These are phyloP conservation scores for Setophaga petechia DNA, from an alignment of 2,113 vertebrate genomes.

Conservation along the genomic window DNA sequence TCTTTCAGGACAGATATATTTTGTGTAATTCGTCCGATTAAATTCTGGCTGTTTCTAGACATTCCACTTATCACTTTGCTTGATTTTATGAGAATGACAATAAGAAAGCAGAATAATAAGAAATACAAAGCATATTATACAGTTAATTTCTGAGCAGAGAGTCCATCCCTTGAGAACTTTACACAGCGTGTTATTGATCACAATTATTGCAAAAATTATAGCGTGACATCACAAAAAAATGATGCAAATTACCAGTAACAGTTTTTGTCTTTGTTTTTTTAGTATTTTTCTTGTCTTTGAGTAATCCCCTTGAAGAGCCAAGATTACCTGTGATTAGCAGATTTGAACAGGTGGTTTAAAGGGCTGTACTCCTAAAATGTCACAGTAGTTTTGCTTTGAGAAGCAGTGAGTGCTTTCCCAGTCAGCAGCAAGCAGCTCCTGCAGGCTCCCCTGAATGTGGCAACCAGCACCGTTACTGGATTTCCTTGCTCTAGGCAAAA, in stretches of 20 bases:
- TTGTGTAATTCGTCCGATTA: slow-evolving; percentile 21
- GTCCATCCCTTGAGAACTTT: neutral
- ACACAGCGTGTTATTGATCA: neutral
- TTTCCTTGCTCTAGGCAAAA: slow-evolving; percentile 34
- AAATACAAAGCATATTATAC: neutral
- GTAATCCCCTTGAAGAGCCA: neutral
- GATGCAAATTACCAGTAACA: neutral
- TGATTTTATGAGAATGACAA: slow-evolving; percentile 12
- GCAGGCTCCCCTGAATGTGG: neutral
- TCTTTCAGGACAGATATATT: neutral
- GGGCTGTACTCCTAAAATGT: neutral
- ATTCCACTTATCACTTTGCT: neutral
- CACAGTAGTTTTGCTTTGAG: neutral
- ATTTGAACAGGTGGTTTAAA: slow-evolving; percentile 43
- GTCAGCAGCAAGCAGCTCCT: neutral
- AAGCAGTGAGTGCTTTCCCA: neutral
- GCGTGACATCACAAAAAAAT: neutral
- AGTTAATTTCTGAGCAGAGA: neutral
- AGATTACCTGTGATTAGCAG: slow-evolving; percentile 25
- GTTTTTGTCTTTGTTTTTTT: neutral
- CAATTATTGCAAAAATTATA: neutral
- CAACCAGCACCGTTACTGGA: neutral
- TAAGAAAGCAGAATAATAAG: neutral
- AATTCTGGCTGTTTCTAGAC: neutral
- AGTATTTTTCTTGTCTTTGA: neutral